Percentiles rank a stretch among this genome's conserved stretches.
phyloP scores from a whole-genome alignment of 2,113 vertebrate species.

The Plectropomus leopardus region DNA sequence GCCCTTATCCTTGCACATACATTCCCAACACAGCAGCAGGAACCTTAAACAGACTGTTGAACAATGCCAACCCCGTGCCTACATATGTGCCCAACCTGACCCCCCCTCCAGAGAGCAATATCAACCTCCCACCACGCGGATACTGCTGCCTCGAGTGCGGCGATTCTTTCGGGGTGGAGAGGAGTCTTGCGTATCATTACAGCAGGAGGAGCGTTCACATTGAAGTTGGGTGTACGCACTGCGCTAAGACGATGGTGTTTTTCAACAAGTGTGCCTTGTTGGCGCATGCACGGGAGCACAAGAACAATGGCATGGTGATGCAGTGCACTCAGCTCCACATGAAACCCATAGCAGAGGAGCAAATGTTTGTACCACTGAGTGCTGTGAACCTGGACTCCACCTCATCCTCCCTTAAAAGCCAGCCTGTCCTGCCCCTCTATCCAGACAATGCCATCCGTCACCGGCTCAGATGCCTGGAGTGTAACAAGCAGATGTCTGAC shows the following conservation, averaged over 20 bases:
- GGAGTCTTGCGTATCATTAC: conserved; percentile 93
- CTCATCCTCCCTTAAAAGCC: conserved; percentile 36
- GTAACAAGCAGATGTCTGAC: conserved; percentile 92
- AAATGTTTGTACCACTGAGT: conserved; percentile 89
- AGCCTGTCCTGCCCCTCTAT: conserved; percentile 92
- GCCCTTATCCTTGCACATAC: conserved; percentile 68
- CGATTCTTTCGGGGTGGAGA: conserved; percentile 94
- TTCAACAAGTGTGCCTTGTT: conserved; percentile 96
- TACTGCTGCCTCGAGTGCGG: conserved; percentile 96
- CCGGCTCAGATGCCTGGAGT: conserved; percentile 91
- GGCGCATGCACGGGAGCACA: conserved; percentile 94
- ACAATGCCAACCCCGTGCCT: conserved; percentile 92
- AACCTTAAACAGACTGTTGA: conserved; percentile 91
- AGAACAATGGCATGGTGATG: conserved; percentile 93
- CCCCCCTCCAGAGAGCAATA: conserved; percentile 89
- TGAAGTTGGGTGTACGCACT: conserved; percentile 94
- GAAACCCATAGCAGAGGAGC: conserved; percentile 91
- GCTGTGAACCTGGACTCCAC: conserved; percentile 45
- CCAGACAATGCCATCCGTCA: conserved; percentile 89
- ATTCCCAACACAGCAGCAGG: conserved; percentile 84
- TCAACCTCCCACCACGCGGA: conserved; percentile 91
- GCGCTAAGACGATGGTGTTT: conserved; percentile 92
- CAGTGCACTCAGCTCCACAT: conserved; percentile 96
- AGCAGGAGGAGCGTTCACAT: conserved; percentile 93
- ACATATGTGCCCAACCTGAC: conserved; percentile 93